A percentile compares a stretch with the other conserved stretches of the same genome.
Conservation (phyloP, 2,888 invertebrate genomes). For the Tanytarsus gracilentus region DNA sequence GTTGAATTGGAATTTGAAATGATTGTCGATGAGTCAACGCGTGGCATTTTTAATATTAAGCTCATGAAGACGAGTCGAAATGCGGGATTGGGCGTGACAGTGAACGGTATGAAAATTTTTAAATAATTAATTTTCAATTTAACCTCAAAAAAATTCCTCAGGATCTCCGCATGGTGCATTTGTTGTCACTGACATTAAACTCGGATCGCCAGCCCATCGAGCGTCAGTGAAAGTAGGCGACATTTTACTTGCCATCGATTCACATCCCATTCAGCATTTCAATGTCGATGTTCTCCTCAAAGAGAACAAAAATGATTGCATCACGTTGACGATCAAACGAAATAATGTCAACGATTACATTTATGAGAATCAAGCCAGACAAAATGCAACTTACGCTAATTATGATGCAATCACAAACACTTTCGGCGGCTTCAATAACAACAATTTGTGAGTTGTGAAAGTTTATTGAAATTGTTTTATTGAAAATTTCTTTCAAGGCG, state of each 20-base stretch:
- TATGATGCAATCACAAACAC: slow-evolving; percentile 16
- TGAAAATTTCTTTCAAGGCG: too few species aligned
- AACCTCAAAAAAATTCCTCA: background rate
- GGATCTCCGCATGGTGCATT: slow-evolving; percentile 46
- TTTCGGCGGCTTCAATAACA: slow-evolving; percentile 10
- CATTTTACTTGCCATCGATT: slow-evolving; percentile 77
- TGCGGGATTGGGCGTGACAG: slow-evolving; percentile 75
- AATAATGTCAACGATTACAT: slow-evolving; percentile 42
- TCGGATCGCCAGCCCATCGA: slow-evolving; percentile 83
- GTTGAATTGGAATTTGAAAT: slow-evolving; percentile 84
- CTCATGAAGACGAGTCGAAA: slow-evolving; percentile 62
- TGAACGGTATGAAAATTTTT: slow-evolving; percentile 53
- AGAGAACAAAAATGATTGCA: slow-evolving; percentile 39
- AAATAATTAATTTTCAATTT: background rate
- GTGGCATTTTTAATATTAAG: slow-evolving; percentile 84
- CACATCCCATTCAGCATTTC: slow-evolving; percentile 57
- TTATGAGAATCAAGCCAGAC: slow-evolving; percentile 39
- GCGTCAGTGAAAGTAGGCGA: slow-evolving; percentile 80
- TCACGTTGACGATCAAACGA: slow-evolving; percentile 42
- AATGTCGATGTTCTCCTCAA: slow-evolving; percentile 42
- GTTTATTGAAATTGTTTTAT: too few species aligned
- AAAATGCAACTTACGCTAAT: slow-evolving; percentile 34
- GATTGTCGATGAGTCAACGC: slow-evolving; percentile 63
- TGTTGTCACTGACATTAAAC: slow-evolving; percentile 78
- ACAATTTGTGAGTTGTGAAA: slow-evolving; percentile 23